Percentiles rank a stretch among this genome's conserved stretches.
Evolutionary conservation across 35 echinoderm and acorn worm species (phyloP).

Genomic region (Anneissia japonica): DNA sequence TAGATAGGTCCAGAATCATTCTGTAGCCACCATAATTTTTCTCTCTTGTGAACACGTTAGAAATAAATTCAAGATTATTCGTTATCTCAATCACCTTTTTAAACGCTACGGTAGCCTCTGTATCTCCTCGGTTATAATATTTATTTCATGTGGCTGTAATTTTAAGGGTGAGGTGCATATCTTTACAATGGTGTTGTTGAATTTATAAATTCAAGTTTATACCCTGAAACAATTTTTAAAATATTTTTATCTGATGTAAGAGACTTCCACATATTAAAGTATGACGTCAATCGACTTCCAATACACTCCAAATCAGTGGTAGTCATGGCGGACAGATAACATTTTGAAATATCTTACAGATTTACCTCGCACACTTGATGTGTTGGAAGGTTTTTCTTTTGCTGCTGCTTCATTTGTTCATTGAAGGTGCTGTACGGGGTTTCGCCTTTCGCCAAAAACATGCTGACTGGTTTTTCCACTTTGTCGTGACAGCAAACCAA

Average conservation of each 20-base stretch:
- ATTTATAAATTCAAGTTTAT: slow-evolving; percentile 49
- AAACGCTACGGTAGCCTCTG: background rate
- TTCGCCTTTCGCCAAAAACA: background rate
- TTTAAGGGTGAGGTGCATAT: slow-evolving; percentile 23
- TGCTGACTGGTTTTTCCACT: background rate
- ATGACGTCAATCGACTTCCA: background rate
- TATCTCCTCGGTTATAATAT: slow-evolving; percentile 37
- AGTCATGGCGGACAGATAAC: background rate
- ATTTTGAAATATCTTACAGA: background rate
- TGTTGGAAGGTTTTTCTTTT: background rate
- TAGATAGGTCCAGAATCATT: slow-evolving; percentile 62
- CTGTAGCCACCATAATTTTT: slow-evolving; percentile 57
- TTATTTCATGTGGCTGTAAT: slow-evolving; percentile 14
- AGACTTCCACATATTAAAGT: slow-evolving; percentile 21
- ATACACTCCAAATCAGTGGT: background rate
- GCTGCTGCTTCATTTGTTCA: background rate
- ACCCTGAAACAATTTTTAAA: slow-evolving; percentile 41
- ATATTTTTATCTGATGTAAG: slow-evolving; percentile 49
- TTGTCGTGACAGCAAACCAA: background rate
- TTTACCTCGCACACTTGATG: background rate
- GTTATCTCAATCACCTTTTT: slow-evolving; percentile 50
- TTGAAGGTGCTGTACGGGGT: background rate
- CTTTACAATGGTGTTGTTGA: slow-evolving; percentile 1
- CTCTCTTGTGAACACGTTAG: slow-evolving; percentile 53
- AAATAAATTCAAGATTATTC: slow-evolving; percentile 32